Evolutionary conservation across 2,113 vertebrate genomes (phyloP).

Genomic region (Sebastes fasciatus): DNA sequence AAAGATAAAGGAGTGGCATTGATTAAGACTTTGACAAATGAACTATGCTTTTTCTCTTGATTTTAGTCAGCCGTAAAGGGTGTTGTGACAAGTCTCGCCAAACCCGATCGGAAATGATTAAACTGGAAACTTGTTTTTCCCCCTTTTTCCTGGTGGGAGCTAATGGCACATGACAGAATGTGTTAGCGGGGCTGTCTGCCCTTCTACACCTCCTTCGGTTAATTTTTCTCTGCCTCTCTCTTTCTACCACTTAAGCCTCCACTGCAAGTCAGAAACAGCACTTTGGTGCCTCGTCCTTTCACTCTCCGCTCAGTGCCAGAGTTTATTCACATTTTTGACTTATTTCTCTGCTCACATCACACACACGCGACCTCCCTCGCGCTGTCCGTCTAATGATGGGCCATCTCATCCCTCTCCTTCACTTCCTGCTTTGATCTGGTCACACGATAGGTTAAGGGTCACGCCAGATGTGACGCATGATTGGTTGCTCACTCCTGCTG

Average conservation of each 20-base stretch:
- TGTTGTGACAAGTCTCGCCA: constrained; percentile 49
- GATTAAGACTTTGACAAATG: constrained; percentile 40
- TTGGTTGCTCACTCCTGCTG: constrained; percentile 64
- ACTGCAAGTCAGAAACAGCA: constrained; percentile 26
- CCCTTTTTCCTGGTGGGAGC: constrained; percentile 40
- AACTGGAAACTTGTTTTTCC: constrained; percentile 61
- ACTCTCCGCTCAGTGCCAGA: background rate
- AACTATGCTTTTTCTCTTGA: constrained; percentile 35
- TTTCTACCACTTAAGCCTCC: constrained; percentile 29
- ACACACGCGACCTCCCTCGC: constrained; percentile 28
- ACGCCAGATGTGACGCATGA: constrained; percentile 49
- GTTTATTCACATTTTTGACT: constrained; percentile 4
- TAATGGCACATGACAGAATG: constrained; percentile 64
- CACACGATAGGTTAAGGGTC: constrained; percentile 58
- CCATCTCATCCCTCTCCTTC: too few relatives aligned
- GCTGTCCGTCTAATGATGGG: constrained; percentile 38
- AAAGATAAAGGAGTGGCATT: constrained; percentile 25
- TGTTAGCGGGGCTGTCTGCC: constrained; percentile 49
- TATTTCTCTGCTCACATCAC: constrained; percentile 1
- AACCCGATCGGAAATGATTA: constrained; percentile 48
- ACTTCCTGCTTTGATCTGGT: constrained; percentile 62
- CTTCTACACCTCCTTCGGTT: constrained; percentile 43
- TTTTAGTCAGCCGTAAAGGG: constrained; percentile 40
- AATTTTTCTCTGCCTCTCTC: constrained; percentile 25
- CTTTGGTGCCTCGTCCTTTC: constrained; percentile 9